Evolutionary conservation across 1,140 invertebrate genomes (phyloP).

Genomic region (Phymorhynchus buccinoides): DNA sequence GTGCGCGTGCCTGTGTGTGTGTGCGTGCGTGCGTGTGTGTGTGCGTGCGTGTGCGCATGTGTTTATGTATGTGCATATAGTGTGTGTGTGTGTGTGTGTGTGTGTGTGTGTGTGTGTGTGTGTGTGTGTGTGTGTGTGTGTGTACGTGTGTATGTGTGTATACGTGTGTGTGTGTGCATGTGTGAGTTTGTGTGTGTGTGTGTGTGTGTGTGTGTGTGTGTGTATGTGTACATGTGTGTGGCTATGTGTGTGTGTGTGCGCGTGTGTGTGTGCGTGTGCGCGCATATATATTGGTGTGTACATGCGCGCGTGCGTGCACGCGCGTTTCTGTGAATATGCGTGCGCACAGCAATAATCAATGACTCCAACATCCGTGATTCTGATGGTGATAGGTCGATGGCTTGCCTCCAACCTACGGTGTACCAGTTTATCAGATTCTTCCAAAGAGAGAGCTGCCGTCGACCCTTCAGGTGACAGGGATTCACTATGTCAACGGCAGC

Average conservation of each 20-base stretch:
- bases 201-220: neutral
- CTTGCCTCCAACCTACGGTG: neutral
- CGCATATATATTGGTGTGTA: neutral
- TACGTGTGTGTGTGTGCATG: neutral
- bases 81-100: too few species aligned
- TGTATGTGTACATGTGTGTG: neutral
- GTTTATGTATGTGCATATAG: neutral
- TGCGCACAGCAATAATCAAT: too few species aligned
- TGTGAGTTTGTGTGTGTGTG: too few species aligned
- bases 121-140: slow-evolving; percentile 10
- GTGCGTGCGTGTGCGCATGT: neutral
- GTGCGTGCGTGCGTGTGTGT: neutral
- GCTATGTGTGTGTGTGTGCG: neutral
- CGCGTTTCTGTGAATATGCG: too few species aligned
- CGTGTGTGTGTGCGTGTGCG: neutral
- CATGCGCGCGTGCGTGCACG: neutral
- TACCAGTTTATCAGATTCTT: neutral
- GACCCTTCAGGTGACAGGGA: neutral
- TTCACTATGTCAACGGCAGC: slow-evolving; percentile 13
- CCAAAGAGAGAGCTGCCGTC: neutral
- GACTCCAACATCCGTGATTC: too few species aligned
- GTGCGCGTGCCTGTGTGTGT: neutral
- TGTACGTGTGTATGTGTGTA: neutral
- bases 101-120: neutral
- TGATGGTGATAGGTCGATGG: slow-evolving; percentile 10